Base-by-base conservation (phyloP, 2,797 vertebrate species). In the Molossus alvarezi region DNA sequence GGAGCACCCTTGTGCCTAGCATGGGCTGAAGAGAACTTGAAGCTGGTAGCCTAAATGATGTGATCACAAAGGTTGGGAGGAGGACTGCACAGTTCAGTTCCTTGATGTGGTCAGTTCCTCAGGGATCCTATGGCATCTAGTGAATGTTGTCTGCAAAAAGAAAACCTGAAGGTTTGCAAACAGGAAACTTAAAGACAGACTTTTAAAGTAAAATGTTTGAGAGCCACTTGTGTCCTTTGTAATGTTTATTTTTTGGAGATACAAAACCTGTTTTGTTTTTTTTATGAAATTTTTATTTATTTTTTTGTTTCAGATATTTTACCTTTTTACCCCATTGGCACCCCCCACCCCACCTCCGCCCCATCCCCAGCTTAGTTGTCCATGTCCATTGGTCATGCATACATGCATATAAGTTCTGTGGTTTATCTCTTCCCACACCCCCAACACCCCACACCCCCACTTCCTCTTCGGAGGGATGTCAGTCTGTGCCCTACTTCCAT, bases 121-220 rank as follows among this genome's bases (percentile, higher is more conserved):
- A 86, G 23, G 14, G 12, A 13, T 72, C 60, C 58, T 57, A 67
- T 45, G 57, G 23, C 8, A 1, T 21, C 29, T 84, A 57, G 33
- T 81, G 25, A 80, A 4, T 73, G 15, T 17, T 94, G 1, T 57
- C 51, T 65, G 9, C n/a, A 9, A 17, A 62, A 10, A 73, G 45
- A 84, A 79, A n/a, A 33, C 27, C 11, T 76, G 6, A 12, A 37
- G 9, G 83, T 87, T 64, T 95, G 8, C 11, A 69, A 90, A 81
- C 1, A 90, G 18, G 13, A 88, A 89, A 87, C 6, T 57, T 91
- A 65, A 5, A 71, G 51, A 20, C 4, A 92, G 23, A 14, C 14
- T 94, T 90, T 85, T 41, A 58, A 83, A 88, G 73, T 37, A 83
- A 23, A 60, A 21, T 13, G 71, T 65, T 83, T 93, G 27, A 89